Evolutionary conservation across 2,113 vertebrate genomes (phyloP).

Genomic region (Strigops habroptila): DNA sequence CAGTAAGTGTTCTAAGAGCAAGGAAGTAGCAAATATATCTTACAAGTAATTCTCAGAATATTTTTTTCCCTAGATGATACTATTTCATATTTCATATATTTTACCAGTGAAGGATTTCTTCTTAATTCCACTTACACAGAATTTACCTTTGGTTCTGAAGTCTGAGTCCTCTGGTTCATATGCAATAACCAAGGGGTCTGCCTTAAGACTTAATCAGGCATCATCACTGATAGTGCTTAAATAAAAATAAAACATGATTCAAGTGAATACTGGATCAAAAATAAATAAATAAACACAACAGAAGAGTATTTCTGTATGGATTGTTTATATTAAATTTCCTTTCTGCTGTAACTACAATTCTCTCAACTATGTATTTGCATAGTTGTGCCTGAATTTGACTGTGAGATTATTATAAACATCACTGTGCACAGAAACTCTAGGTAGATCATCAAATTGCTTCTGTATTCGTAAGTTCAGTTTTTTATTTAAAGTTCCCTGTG

Average conservation of each 20-base stretch:
- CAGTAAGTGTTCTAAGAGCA: neutral
- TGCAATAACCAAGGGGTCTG: neutral
- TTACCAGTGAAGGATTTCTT: neutral
- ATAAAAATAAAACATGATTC: neutral
- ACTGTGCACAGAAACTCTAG: neutral
- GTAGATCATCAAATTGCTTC: neutral
- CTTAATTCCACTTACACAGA: neutral
- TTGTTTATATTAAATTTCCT: neutral
- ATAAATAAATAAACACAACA: neutral
- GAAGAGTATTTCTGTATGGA: neutral
- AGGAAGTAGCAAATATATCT: neutral
- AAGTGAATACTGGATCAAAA: neutral
- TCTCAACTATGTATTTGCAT: neutral
- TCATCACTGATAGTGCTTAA: neutral
- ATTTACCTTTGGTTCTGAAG: neutral
- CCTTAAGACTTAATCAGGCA: neutral
- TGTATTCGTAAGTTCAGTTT: neutral
- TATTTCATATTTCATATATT: neutral
- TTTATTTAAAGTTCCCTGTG: neutral
- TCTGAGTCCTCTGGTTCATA: neutral
- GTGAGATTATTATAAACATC: neutral
- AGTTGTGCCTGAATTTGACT: neutral
- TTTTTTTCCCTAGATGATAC: neutral
- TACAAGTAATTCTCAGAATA: neutral
- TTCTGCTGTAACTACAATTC: neutral